Evolutionary conservation across 1,140 invertebrate species (phyloP), one percentile per base, ranked within the genome.

Genomic region (Dinoponera quadriceps): DNA sequence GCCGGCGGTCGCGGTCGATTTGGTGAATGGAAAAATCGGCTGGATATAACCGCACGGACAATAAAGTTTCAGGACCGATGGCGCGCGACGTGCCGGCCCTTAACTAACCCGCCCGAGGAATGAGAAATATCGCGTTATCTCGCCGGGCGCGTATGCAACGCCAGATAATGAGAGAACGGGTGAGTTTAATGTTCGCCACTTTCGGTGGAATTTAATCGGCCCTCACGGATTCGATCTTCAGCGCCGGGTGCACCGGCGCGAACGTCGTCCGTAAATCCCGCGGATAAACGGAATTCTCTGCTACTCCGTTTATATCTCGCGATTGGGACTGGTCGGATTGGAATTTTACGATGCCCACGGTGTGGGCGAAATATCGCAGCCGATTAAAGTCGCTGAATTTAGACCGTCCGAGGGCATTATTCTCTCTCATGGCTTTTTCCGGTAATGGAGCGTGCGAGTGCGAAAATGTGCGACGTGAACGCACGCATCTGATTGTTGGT

Each of bases 1-100:
- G 44, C 29, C 16, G 20, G 38, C n/a, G n/a, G n/a, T n/a, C n/a
- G n/a, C 29, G 48, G 16, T 38, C 27, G 20, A 14, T 59, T 65
- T 20, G 20, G 74, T 68, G 83, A 86, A 57, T 27, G 22, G 63
- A 59, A 78, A 68, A 81, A 85, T 81, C 73, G 44, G 72, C n/a
- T n/a, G 85, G 7, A 44, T 44, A 85, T 73, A 73, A 20, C n/a
- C 54, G 16, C 38, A 49, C 18, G 18, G n/a, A 69, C 22, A 16
- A 13, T 68, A 44, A 60, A 27, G 2, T n/a, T 25, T 33, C n/a
- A 55, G 22, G 14, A 62, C 27, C 29, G 18, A 65, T 66, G 20
- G 22, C n/a, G 20, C 13, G 5, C 7, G 33, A 49, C n/a, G 25
- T 49, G 38, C 22, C 33, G 33, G 4, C 38, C 3, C 38, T 44